Evolutionary conservation across 2,113 vertebrate genomes (phyloP), one percentile per base, ranked within the genome.

Genomic region (Tiliqua scincoides): DNA sequence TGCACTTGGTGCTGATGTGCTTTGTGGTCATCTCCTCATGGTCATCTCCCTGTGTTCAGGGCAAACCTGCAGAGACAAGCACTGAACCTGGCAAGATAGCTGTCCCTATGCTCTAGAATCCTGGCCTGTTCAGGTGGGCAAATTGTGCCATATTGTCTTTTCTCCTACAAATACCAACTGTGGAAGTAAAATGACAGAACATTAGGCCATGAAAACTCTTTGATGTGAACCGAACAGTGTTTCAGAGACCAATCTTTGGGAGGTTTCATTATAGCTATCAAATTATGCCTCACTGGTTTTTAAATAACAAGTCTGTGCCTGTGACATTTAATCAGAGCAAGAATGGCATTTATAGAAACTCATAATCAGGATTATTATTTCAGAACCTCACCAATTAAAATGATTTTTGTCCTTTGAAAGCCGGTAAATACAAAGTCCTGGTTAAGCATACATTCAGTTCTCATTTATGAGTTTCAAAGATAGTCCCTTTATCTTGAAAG

Each of bases 311-410:
- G 23, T 83, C 90, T 88, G 52, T 92, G 85, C 90, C 79, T 88
- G 85, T 94, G 93, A 94, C 87, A 94, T 95, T 95, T 94, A 94
- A 93, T 96, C 92, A 93, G 89, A 93, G 78, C 78, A 86, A 92
- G 89, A 93, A 92, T 86, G 63, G 86, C 80, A 88, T 92, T 91
- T 94, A 86, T 88, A 91, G 76, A 92, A 87, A 92, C 91, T 94
- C 83, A 67, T 91, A 88, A 93, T 93, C 77, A 85, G 91, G 87
- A 86, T 89, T 73, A 91, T 85, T 89, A 84, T 83, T 91, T 91
- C 43, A 77, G 43, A 77, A 90, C 48, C 9, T 43, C 37, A 83
- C 0, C 21, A 87, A 85, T 93, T 91, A 94, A 92, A 88, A 68
- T 86, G 65, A 80, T 54, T 89, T 93, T 93, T 88, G 73, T 76